Conservation (phyloP, 1,140 invertebrate species). For the Zaprionus kolodkinae region DNA sequence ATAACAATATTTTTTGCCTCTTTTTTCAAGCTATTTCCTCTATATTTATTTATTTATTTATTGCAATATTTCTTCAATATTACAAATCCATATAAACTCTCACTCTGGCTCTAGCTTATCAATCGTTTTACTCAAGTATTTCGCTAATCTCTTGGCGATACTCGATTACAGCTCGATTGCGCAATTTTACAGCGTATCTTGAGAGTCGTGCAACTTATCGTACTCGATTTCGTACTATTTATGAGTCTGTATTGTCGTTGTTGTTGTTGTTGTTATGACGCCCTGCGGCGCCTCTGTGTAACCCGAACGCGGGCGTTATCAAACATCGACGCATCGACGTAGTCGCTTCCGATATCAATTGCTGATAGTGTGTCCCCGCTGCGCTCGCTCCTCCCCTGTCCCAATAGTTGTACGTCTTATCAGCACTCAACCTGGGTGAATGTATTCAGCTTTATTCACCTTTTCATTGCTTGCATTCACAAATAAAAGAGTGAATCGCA, state of each 20-base stretch:
- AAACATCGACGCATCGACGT: slow-evolving; percentile 28
- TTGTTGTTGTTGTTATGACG: slow-evolving; percentile 27
- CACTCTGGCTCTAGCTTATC: not conserved
- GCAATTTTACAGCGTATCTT: slow-evolving; percentile 8
- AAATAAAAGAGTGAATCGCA: slow-evolving; percentile 15
- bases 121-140: not conserved
- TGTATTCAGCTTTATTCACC: not conserved
- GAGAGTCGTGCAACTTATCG: slow-evolving; percentile 1
- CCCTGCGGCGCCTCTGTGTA: slow-evolving; percentile 39
- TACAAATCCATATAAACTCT: not conserved
- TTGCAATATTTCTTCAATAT: not conserved
- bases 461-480: slow-evolving; percentile 8
- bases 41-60: too few species aligned
- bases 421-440: slow-evolving; percentile 2
- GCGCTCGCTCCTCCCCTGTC: not conserved
- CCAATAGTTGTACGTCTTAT: not conserved
- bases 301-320: slow-evolving; percentile 24
- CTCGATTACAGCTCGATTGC: not conserved
- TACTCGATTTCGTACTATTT: not conserved
- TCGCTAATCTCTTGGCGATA: not conserved
- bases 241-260: slow-evolving; percentile 8
- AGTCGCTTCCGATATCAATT: slow-evolving; percentile 56
- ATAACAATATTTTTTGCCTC: not conserved
- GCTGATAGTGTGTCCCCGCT: slow-evolving; percentile 35
- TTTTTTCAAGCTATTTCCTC: too few species aligned